Conservation (phyloP, 2,888 invertebrate species). For the Rutpela maculata region DNA sequence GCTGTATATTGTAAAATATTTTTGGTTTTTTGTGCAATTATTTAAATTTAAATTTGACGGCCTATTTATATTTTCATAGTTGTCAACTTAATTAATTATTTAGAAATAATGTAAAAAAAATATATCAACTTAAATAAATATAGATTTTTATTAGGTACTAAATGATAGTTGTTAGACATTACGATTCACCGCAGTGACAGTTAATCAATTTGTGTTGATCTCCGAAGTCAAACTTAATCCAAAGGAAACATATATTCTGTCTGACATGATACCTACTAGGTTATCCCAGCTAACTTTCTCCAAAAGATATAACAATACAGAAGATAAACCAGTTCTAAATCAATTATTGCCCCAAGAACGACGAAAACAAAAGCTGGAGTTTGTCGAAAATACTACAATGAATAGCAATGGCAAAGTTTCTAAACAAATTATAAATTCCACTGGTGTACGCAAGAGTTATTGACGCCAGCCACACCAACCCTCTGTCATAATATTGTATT, state of each 20-base stretch:
- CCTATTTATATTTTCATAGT: no score
- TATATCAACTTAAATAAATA: no score
- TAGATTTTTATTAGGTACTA: no score
- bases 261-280: constrained; percentile 17
- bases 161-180: neutral
- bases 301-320: constrained; percentile 18
- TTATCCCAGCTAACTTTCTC: constrained; percentile 24
- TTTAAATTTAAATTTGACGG: no score
- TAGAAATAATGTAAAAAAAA: no score
- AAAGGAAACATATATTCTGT: constrained; percentile 14
- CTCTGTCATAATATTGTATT: neutral
- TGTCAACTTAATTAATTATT: no score
- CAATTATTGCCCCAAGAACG: constrained; percentile 24
- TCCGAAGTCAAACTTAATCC: constrained; percentile 11
- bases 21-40: no score
- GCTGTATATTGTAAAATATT: no score
- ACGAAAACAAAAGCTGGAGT: constrained; percentile 13
- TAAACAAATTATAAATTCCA: constrained; percentile 20
- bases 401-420: constrained; percentile 18
- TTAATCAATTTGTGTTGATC: constrained; percentile 1
- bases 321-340: constrained; percentile 30
- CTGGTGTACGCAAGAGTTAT: neutral
- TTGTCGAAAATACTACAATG: constrained; percentile 18
- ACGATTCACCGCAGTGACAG: neutral
- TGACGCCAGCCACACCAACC: neutral